Base-by-base conservation (phyloP, 2,113 vertebrate species). In the Dicrurus megarhynchus region DNA sequence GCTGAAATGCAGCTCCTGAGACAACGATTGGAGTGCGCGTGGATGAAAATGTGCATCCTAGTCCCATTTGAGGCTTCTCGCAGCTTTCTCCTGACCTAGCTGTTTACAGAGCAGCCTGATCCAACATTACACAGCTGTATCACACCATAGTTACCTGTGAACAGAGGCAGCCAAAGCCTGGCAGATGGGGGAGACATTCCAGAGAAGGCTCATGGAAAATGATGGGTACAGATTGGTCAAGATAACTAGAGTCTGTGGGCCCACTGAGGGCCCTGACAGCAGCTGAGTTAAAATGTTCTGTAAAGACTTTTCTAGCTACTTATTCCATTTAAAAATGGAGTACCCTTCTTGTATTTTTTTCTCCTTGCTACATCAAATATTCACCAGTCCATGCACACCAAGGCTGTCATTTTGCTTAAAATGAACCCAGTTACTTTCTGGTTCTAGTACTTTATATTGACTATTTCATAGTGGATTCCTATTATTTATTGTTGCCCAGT, bases 331-430 rank as follows among this genome's bases (percentile, higher is more conserved):
- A 7, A 83, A 86, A 91, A 82, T 39, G 0, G 20, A 81, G 20
- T 39, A 27, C 3, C 4, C 14, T 70, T 89, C 32, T 84, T 17
- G 8, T 76, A 63, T 46, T 71, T 91, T 56, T 91, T 80, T 84
- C 44, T 69, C n/a, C 53, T 78, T 69, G 61, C 67, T 89, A 52
- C 52, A 50, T 67, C 26, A 92, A 68, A 42, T 39, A 22, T 57
- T 91, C 41, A 87, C 0, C 1, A 84, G 52, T 39, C 44, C 65
- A 30, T 50, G 47, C 18, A 84, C 53, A 78, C 37, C 0, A 0
- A 85, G 37, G 27, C 27, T 86, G n/a, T 61, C 13, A 41, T 67
- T 94, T 94, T 83, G 13, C 77, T 76, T 71, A 79, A 96, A 92
- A 68, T 44, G 9, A 93, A 82, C 13, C 9, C 55, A 70, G 41